phyloP scores from a whole-genome alignment of 1,140 invertebrate genomes.

The Amyelois transitella region DNA sequence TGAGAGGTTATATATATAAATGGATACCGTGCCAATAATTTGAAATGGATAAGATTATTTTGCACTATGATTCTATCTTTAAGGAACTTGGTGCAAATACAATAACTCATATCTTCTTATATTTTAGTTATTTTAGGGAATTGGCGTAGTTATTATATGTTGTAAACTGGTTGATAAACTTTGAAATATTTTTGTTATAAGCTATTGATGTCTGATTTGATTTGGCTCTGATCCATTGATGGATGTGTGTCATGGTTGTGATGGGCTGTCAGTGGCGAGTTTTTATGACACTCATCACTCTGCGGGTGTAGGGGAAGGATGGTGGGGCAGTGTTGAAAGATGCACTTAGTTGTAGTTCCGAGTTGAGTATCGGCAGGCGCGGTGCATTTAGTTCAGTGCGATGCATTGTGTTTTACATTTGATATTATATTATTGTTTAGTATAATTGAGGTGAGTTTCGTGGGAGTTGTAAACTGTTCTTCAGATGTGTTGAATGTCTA shows the following conservation, averaged over 20 bases:
- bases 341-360: slow-evolving; percentile 27
- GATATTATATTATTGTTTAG: not conserved
- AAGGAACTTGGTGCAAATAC: not conserved
- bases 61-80: not conserved
- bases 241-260: slow-evolving; percentile 40
- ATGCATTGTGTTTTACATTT: not conserved
- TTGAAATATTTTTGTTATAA: not conserved
- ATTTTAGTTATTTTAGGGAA: not conserved
- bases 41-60: slow-evolving; percentile 10
- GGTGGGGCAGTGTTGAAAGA: slow-evolving; percentile 29
- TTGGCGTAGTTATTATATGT: not conserved
- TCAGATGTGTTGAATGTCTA: not conserved
- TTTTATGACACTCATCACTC: slow-evolving; percentile 35
- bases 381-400: slow-evolving; percentile 13
- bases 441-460: not conserved
- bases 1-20: slow-evolving; percentile 56
- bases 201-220: slow-evolving; percentile 1
- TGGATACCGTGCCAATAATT: slow-evolving; percentile 52
- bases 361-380: slow-evolving; percentile 19
- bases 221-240: slow-evolving; percentile 32
- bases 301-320: slow-evolving; percentile 17
- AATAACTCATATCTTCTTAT: not conserved
- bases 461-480: not conserved
- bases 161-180: not conserved
- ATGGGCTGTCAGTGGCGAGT: slow-evolving; percentile 24